These are phyloP conservation scores for Berghia stephanieae DNA, from an alignment of 1,140 invertebrate genomes.

Conservation along the genomic window DNA sequence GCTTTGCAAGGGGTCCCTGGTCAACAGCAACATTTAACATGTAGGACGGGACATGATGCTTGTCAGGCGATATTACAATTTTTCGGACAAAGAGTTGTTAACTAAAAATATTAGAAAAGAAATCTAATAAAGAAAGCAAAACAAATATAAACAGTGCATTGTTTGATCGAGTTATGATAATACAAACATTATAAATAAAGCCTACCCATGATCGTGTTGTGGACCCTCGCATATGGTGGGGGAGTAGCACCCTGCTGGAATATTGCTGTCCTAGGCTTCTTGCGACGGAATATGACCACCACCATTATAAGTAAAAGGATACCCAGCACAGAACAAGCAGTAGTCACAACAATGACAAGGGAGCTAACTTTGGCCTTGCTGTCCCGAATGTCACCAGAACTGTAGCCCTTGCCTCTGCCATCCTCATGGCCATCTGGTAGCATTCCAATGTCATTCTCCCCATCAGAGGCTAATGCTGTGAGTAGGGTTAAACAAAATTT, in stretches of 20 bases:
- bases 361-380: slow-evolving; percentile 39
- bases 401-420: slow-evolving; percentile 27
- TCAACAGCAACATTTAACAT: too few species aligned
- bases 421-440: slow-evolving; percentile 14
- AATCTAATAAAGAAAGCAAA: not conserved
- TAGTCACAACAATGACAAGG: slow-evolving; percentile 61
- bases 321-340: slow-evolving; percentile 62
- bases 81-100: too few species aligned
- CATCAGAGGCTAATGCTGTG: not conserved
- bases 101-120: slow-evolving; percentile 1
- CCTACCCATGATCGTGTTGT: slow-evolving; percentile 44
- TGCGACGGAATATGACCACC: slow-evolving; percentile 54
- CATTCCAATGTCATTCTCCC: slow-evolving; percentile 21
- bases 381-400: slow-evolving; percentile 36
- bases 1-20: too few species aligned
- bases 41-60: too few species aligned
- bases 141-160: not conserved
- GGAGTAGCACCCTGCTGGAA: slow-evolving; percentile 50
- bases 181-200: too few species aligned
- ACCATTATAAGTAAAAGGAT: slow-evolving; percentile 61
- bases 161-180: not conserved
- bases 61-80: too few species aligned
- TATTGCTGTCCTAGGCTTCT: slow-evolving; percentile 52
- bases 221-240: slow-evolving; percentile 56
- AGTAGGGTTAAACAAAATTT: not conserved